Evolutionary conservation across 1,140 invertebrate genomes (phyloP), one percentile per base, ranked within the genome.

Genomic region (Heliconius himera): DNA sequence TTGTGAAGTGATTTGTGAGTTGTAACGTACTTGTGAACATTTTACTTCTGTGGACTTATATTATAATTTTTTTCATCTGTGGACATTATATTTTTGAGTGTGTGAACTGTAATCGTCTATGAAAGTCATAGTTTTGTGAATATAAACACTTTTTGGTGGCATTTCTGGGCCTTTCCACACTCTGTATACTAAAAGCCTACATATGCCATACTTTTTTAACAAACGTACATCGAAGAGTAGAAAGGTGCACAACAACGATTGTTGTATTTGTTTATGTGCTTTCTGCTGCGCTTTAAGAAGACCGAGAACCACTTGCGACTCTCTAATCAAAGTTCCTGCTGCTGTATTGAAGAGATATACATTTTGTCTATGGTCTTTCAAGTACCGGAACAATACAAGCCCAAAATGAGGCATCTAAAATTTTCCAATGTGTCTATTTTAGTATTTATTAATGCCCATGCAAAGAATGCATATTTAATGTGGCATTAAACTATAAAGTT

Each of bases 331-430:
- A 85, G 93, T 94, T 1, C 85, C 91, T 0, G 86, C 91, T 0
- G 83, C 84, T 38, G 93, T 94, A 2, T 81, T 94, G 22, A 94
- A 94, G 86, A 77, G 89, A 84, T 94, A 94, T 80, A 94, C 91
- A 78, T 94, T 88, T 81, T 94, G 93, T 83, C 89, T 94, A 29
- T 90, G 90, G 86, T 90, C 91, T 11, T 94, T 94, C 77, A 94
- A 94, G 82, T 94, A 80, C 89, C 80, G 92, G 71, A 80, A 76
- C 73, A 77, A 76, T 74, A 75, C 46, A 66, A 41, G 60, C 8
- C 70, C 33, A 83, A 86, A 88, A 89, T 75, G 74, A 75, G 26
- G 38, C 36, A 33, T 22, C 56, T 60, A 60, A n/a, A 60, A 60
- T n/a, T 13, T 60, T 22, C 71, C 33, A 16, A 41, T 73, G 72